Percentiles rank a stretch among this genome's conserved stretches.
Evolutionary conservation across 2,797 vertebrate genomes (phyloP).

Genomic region (Pagetopsis macropterus): DNA sequence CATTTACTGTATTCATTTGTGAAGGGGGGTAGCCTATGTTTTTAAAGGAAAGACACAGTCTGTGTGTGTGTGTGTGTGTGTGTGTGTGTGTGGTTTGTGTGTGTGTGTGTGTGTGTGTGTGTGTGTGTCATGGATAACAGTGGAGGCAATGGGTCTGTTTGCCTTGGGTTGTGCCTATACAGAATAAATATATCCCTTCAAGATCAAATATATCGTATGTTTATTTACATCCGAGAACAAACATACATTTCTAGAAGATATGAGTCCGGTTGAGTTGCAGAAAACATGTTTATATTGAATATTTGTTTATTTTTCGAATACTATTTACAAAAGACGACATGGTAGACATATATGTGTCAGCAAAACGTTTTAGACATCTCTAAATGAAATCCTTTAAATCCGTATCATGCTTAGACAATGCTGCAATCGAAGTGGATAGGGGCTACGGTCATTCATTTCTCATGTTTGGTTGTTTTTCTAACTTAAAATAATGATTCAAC

Average conservation of each 20-base stretch:
- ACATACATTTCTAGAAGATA: not conserved
- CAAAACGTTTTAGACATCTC: not conserved
- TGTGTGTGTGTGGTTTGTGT: not conserved
- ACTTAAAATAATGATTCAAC: not conserved
- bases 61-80: not conserved
- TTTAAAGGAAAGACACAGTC: not conserved
- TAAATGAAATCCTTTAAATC: not conserved
- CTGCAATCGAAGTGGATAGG: not conserved
- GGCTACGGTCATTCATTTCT: not conserved
- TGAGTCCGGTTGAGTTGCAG: not conserved
- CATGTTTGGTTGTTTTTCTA: not conserved
- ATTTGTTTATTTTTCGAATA: not conserved
- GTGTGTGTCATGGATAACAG: not conserved
- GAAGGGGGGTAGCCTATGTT: not conserved
- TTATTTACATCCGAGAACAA: not conserved
- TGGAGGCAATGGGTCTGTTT: not conserved
- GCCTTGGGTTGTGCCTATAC: not conserved
- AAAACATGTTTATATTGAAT: not conserved
- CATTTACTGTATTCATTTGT: conserved; percentile 32
- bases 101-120: not conserved
- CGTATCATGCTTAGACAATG: not conserved
- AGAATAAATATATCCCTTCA: not conserved
- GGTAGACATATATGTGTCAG: not conserved
- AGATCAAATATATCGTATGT: not conserved
- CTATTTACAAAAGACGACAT: not conserved